Base-by-base conservation (phyloP, 1,140 invertebrate species). In the Papilio xuthus region DNA sequence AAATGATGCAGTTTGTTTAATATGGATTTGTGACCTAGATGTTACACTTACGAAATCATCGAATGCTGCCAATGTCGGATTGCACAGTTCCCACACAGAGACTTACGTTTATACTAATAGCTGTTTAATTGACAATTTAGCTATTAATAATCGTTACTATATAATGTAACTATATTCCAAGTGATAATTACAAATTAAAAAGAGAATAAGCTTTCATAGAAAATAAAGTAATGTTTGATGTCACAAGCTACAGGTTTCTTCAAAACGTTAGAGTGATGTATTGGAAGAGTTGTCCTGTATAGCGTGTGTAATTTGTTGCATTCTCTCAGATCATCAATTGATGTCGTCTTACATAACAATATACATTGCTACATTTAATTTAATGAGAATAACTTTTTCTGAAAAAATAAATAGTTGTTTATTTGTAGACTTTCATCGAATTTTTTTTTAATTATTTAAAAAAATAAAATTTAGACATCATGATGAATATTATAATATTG, bases 1-100 rank as follows among this genome's bases (percentile, higher is more conserved):
- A 85, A 67, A 86, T 87, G 73, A 84, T 83, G 83, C 84, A 83
- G 78, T 89, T 85, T 78, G 79, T 74, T 84, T 86, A 83, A 83
- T 81, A 78, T 82, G 86, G 86, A 87, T 85, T 89, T 85, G 80
- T 87, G 84, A 78, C 84, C 88, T 79, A 86, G 50, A 85, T 90
- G 85, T 87, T 63, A n/a, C 23, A 37, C 20, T 37, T 80, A 77
- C 47, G 20, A 28, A 74, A 74, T 56, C 72, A 74, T 74, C 72
- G 18, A 18, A 23, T 28, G 47, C 72, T 53, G 72, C 26, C 72
- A 56, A 74, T 74, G 47, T 53, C 44, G 47, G 72, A 74, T 56
- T 74, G 56, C 10, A 47, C 15, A 18, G 15, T n/a, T 32, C 15
- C 8, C 2, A 26, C 60, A 37, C 23, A 50, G 10, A 26, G 9